Percentiles rank a stretch among this genome's conserved stretches.
Evolutionary conservation across 2,113 vertebrate species (phyloP).

Genomic region (Anhinga anhinga): DNA sequence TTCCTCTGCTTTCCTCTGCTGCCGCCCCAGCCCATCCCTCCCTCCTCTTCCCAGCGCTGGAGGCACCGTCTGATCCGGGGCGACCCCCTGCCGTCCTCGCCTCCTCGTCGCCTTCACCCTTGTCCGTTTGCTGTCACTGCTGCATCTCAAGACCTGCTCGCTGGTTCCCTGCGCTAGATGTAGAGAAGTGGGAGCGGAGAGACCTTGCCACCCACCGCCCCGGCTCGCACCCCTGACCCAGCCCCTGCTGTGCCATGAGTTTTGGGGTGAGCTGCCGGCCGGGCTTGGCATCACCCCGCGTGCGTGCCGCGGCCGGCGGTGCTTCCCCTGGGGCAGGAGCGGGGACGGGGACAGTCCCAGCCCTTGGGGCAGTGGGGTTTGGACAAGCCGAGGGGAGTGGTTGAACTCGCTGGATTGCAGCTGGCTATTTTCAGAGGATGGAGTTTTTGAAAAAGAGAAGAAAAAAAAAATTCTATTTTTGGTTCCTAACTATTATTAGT

Average conservation of each 20-base stretch:
- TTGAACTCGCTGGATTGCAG: conserved; percentile 18
- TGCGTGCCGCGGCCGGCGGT: neutral
- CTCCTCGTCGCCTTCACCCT: neutral
- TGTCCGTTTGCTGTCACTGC: conserved; percentile 23
- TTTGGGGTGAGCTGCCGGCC: neutral
- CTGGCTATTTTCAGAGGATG: conserved; percentile 46
- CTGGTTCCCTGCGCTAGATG: neutral
- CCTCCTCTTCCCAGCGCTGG: neutral
- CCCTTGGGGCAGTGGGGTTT: neutral
- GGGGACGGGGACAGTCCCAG: neutral
- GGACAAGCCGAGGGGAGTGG: neutral
- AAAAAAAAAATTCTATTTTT: neutral
- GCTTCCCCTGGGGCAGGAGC: neutral
- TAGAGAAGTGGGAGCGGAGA: conserved; percentile 6
- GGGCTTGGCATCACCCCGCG: neutral
- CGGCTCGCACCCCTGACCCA: neutral
- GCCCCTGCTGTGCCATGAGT: neutral
- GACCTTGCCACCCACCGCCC: neutral
- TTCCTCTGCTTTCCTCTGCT: neutral
- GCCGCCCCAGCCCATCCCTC: neutral
- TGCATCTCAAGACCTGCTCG: neutral
- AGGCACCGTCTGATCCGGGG: conserved; percentile 29
- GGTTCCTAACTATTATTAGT: conserved; percentile 50
- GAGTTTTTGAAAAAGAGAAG: neutral
- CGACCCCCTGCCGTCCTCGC: neutral